Evolutionary conservation across 2,888 invertebrate genomes (phyloP).

Genomic region (Cosmia pyralina): DNA sequence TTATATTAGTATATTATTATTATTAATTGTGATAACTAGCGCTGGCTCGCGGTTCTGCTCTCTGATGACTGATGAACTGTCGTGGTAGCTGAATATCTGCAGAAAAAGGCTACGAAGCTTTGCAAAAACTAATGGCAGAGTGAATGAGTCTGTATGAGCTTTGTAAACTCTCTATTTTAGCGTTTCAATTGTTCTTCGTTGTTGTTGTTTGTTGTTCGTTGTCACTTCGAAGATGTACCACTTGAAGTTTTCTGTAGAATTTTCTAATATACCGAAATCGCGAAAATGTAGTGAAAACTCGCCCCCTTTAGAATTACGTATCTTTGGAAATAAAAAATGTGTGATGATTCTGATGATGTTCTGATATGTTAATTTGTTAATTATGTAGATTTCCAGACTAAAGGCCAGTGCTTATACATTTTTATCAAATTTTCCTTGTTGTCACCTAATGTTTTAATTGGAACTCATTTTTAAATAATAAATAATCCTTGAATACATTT

Average conservation of each 20-base stretch:
- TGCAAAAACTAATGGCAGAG: neutral
- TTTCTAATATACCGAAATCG: neutral
- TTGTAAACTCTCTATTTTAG: neutral
- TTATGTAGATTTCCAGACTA: no score
- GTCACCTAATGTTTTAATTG: no score
- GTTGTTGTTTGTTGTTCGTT: no score
- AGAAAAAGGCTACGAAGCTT: no score
- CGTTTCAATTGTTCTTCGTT: neutral
- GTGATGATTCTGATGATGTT: no score
- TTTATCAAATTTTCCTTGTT: no score
- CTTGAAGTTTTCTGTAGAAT: neutral
- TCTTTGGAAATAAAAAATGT: no score
- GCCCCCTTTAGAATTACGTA: neutral
- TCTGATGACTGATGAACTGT: neutral
- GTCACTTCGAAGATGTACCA: neutral
- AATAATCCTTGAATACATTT: no score
- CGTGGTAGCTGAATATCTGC: neutral
- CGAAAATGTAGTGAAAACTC: neutral
- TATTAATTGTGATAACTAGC: neutral
- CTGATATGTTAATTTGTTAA: no score
- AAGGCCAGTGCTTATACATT: no score
- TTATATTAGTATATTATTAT: no score
- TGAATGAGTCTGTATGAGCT: neutral
- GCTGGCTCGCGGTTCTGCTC: neutral
- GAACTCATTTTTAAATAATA: no score